A percentile compares a stretch with the other conserved stretches of the same genome.
phyloP scores from a whole-genome alignment of 2,113 vertebrate species.

The Tragelaphus imberbis region DNA sequence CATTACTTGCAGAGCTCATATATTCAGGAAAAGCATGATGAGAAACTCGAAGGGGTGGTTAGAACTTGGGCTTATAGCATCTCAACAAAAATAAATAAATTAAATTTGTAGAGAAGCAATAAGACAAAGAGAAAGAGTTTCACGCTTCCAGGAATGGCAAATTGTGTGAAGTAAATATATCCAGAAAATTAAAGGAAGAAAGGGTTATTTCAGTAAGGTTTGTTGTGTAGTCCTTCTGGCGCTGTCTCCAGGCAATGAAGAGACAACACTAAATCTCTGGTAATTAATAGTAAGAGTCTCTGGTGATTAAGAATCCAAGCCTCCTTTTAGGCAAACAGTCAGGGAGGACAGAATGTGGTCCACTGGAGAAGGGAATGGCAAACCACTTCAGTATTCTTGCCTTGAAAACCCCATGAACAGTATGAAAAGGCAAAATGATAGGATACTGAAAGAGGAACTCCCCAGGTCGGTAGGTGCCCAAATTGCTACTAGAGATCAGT shows the following conservation, averaged over 20 bases:
- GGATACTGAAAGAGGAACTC: too few species aligned
- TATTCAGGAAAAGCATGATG: not conserved
- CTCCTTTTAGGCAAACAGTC: not conserved
- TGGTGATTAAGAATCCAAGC: not conserved
- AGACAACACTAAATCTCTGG: not conserved
- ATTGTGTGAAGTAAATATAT: not conserved
- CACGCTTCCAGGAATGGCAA: not conserved
- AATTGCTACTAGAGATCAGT: too few species aligned
- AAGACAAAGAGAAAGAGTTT: not conserved
- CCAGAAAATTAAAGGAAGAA: not conserved
- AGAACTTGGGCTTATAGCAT: not conserved
- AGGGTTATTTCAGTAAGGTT: not conserved
- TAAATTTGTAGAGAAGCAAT: not conserved
- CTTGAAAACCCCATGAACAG: too few species aligned
- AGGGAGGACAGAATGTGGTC: not conserved
- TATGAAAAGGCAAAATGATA: too few species aligned
- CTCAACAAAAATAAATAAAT: not conserved
- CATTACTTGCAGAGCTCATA: not conserved
- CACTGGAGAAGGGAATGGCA: too few species aligned
- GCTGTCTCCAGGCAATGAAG: not conserved
- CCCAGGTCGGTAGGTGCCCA: too few species aligned
- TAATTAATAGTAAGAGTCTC: not conserved
- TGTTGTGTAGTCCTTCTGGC: not conserved
- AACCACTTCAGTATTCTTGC: too few species aligned
- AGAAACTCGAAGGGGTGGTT: not conserved